Conservation (phyloP, 2,888 invertebrate genomes). For the Biston betularia region DNA sequence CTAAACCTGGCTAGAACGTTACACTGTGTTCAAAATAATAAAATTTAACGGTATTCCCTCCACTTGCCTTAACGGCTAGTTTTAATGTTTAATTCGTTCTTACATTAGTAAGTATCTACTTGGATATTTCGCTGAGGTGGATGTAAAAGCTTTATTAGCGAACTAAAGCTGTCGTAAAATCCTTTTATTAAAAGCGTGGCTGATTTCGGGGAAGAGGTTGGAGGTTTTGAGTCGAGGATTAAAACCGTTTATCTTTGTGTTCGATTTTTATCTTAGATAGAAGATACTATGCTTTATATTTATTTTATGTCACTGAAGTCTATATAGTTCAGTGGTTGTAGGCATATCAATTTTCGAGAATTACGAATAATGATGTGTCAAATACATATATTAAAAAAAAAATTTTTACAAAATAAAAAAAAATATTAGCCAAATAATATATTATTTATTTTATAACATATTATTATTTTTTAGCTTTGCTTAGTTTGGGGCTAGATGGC, state of each 20-base stretch:
- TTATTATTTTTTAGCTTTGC: too few species aligned
- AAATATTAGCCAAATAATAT: too few species aligned
- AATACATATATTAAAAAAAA: too few species aligned
- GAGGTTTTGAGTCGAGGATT: slow-evolving; percentile 11
- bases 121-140: slow-evolving; percentile 41
- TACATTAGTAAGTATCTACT: slow-evolving; percentile 44
- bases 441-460: too few species aligned
- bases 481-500: too few species aligned
- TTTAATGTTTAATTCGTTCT: slow-evolving; percentile 43
- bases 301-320: too few species aligned
- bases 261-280: slow-evolving; percentile 5
- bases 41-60: slow-evolving; percentile 33
- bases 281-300: too few species aligned
- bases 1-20: not conserved
- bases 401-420: too few species aligned
- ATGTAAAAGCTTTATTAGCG: slow-evolving; percentile 43
- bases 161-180: slow-evolving; percentile 40
- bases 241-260: slow-evolving; percentile 7
- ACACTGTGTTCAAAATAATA: slow-evolving; percentile 30
- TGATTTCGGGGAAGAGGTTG: slow-evolving; percentile 12
- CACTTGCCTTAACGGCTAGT: slow-evolving; percentile 36
- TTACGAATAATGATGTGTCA: too few species aligned
- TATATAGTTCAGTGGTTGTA: too few species aligned
- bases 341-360: too few species aligned
- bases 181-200: slow-evolving; percentile 35